Conservation (phyloP, 2,888 invertebrate genomes). For the Crioceris asparagi region DNA sequence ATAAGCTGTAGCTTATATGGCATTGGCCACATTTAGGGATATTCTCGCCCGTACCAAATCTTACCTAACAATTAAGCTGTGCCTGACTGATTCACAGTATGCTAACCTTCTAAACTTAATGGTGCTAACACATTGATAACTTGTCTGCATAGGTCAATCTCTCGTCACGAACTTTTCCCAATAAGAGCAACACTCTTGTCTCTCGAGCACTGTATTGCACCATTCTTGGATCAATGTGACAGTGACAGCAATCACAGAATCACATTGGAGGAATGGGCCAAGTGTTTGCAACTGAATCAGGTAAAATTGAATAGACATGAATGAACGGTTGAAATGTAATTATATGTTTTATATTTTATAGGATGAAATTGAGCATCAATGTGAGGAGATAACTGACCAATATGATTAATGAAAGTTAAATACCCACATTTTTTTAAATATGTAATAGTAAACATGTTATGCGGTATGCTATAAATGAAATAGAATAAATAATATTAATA, state of each 20-base stretch:
- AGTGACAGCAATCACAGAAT: conserved; percentile 80
- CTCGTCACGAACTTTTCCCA: conserved; percentile 91
- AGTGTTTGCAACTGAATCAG: conserved; percentile 74
- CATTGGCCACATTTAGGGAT: too few species aligned
- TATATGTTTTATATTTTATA: conserved; percentile 34
- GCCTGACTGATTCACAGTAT: too few species aligned
- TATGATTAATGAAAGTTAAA: conserved; percentile 2
- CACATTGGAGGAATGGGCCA: conserved; percentile 87
- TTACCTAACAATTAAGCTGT: too few species aligned
- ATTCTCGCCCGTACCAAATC: too few species aligned
- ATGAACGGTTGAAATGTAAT: neutral
- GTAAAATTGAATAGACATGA: conserved; percentile 33
- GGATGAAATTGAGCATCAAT: conserved; percentile 70
- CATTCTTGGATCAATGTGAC: conserved; percentile 90
- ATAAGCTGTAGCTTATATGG: too few species aligned
- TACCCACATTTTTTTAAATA: conserved; percentile 5
- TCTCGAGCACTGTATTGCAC: conserved; percentile 95
- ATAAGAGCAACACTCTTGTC: conserved; percentile 90
- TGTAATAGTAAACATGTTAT: too few species aligned
- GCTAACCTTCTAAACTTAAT: too few species aligned
- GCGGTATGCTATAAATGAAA: too few species aligned
- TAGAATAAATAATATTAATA: too few species aligned
- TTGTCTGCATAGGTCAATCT: conserved; percentile 67
- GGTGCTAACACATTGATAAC: too few species aligned
- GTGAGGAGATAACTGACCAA: conserved; percentile 56